phyloP scores from a whole-genome alignment of 2,113 vertebrate species.

The Ariopsis seemanni region DNA sequence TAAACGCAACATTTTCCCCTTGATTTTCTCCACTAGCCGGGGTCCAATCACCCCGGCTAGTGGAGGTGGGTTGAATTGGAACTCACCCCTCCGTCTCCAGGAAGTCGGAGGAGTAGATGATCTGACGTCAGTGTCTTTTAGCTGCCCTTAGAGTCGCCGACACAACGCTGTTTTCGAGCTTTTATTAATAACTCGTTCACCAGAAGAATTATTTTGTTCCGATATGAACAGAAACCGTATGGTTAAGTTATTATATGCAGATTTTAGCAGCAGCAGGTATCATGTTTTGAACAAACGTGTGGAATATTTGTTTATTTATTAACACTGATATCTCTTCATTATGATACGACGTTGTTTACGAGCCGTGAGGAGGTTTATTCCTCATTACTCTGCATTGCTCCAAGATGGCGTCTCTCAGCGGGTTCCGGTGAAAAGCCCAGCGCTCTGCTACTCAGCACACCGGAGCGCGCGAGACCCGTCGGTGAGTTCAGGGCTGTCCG shows the following conservation, averaged over 20 bases:
- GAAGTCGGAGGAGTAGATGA: neutral
- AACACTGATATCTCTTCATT: neutral
- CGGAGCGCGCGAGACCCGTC: neutral
- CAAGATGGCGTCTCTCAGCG: neutral
- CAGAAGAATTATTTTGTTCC: neutral
- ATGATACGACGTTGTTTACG: constrained; percentile 9
- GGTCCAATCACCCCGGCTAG: too few relatives aligned
- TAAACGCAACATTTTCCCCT: neutral
- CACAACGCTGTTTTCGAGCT: neutral
- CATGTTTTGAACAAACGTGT: too few relatives aligned
- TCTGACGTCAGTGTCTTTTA: neutral
- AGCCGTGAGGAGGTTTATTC: neutral
- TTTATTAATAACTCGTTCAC: neutral
- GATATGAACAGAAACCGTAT: neutral
- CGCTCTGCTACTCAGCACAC: neutral
- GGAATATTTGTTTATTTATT: neutral
- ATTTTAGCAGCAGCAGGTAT: neutral
- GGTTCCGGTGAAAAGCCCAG: neutral
- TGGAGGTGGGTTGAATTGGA: neutral
- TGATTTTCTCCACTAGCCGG: too few relatives aligned
- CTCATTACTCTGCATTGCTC: neutral
- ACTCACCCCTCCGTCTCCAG: neutral
- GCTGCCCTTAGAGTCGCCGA: neutral
- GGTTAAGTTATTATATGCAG: neutral
- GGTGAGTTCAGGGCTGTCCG: constrained; percentile 5